A percentile compares a stretch with the other conserved stretches of the same genome.
phyloP scores from a whole-genome alignment of 2,797 vertebrate genomes.

The Rhyacichthys aspro region DNA sequence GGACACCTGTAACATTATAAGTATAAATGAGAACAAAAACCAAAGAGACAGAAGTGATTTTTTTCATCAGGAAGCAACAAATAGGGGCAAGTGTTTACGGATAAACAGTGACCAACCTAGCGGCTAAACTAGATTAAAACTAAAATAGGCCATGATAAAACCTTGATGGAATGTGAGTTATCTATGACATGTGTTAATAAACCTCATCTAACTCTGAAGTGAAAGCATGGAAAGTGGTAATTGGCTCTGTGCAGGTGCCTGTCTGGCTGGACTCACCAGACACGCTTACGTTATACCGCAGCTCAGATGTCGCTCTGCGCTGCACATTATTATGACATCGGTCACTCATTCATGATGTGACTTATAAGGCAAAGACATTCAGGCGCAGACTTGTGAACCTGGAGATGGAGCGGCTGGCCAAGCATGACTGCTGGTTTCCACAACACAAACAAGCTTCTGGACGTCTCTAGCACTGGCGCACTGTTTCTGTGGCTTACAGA shows the following conservation, averaged over 20 bases:
- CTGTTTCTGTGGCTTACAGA: conserved; percentile 60
- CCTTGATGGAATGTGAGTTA: neutral
- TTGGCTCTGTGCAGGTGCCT: conserved; percentile 39
- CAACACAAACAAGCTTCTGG: conserved; percentile 73
- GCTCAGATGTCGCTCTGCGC: conserved; percentile 49
- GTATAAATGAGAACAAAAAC: neutral
- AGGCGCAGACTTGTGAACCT: conserved; percentile 47
- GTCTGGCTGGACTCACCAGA: conserved; percentile 31
- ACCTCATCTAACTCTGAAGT: neutral
- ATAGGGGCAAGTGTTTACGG: conserved; percentile 50
- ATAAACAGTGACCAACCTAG: conserved; percentile 32
- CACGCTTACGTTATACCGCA: conserved; percentile 24
- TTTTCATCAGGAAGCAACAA: conserved; percentile 33
- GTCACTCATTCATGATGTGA: conserved; percentile 71
- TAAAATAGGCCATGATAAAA: neutral
- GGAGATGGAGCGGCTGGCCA: conserved; percentile 50
- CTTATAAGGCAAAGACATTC: conserved; percentile 75
- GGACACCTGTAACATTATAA: neutral
- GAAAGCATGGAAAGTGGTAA: conserved; percentile 13
- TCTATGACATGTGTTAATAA: too few relatives aligned
- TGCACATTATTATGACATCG: conserved; percentile 63
- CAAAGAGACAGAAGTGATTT: neutral
- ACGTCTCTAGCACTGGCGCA: conserved; percentile 55
- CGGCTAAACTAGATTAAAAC: conserved; percentile 25
- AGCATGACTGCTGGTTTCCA: conserved; percentile 77